Base-by-base conservation (phyloP, 2,888 invertebrate species). In the Drosophila atroscutellata region DNA sequence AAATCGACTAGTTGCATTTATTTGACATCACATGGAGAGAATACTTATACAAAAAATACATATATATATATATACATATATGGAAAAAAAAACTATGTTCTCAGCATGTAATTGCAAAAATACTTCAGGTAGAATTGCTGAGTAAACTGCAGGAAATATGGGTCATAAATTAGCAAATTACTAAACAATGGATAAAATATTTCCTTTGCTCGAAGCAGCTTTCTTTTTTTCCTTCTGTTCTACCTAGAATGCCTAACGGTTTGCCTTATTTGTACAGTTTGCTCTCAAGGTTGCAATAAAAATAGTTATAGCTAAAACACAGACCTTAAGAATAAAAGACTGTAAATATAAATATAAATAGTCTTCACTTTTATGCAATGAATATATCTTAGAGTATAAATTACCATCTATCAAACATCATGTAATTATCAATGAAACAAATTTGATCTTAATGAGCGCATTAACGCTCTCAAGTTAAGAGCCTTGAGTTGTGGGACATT, bases 401-500 rank as follows among this genome's bases (percentile, higher is more conserved):
- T 20, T 42, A 7, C 7, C 11, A 55, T 45, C 15, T 26, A 50
- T 58, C 47, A 55, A 72, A 45, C 60, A 55, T 65, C 62, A 18
- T 66, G 73, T 75, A 84, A 86, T 89, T 90, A 89, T 83, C 86
- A 78, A 74, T 85, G 88, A 78, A 87, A 82, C 87, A 89, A 89
- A 89, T 90, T 89, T 65, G 69, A 77, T 66, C 75, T 82, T 89
- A 89, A 89, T 82, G 88, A 87, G 88, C 79, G 62, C 82, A 89
- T 88, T 84, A 88, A 80, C 87, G 73, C 77, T 71, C 64, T 70
- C 51, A 54, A 58, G 30, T 49, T 61, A 57, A 66, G 65, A 36
- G 45, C 42, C 58, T 56, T 37, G 42, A 60, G 66, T n/a, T 49
- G 57, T 61, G 67, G 68, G 55, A 28, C 70, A 65, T 11, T 24